Evolutionary conservation across 2,888 invertebrate species (phyloP).

Genomic region (Zhengitettix transpicula): DNA sequence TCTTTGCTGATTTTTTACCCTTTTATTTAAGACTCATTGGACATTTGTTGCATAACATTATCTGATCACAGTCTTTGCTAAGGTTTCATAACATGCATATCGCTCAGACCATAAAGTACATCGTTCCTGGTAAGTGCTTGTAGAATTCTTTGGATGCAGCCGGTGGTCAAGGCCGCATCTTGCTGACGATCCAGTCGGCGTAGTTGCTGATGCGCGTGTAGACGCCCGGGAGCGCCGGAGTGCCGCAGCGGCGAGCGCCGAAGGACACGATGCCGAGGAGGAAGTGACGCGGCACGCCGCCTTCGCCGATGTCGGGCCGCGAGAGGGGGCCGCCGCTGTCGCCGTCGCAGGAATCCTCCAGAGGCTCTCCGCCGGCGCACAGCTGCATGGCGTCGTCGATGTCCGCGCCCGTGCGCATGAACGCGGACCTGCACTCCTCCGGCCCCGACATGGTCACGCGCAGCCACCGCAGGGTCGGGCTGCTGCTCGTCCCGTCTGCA

Average conservation of each 20-base stretch:
- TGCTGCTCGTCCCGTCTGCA: not conserved
- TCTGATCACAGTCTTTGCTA: no score
- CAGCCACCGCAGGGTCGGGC: not conserved
- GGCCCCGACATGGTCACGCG: not conserved
- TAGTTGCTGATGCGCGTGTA: conserved; percentile 47
- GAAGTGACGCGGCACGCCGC: conserved; percentile 23
- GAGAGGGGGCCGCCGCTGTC: conserved; percentile 17
- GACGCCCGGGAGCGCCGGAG: conserved; percentile 46
- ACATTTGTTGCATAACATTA: no score
- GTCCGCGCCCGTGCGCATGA: not conserved
- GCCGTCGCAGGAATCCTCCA: conserved; percentile 13
- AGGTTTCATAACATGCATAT: no score
- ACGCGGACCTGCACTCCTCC: not conserved
- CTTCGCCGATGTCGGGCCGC: conserved; percentile 6
- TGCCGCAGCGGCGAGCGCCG: conserved; percentile 39
- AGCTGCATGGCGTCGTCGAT: conserved; percentile 7
- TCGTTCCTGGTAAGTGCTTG: no score
- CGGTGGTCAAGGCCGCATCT: not conserved
- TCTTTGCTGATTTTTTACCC: no score
- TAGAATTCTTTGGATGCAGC: no score
- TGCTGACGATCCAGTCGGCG: conserved; percentile 43
- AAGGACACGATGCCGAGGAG: conserved; percentile 45
- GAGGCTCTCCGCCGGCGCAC: conserved; percentile 30
- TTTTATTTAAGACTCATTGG: no score
- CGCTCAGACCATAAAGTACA: no score